Percentiles rank a stretch among this genome's conserved stretches.
These are phyloP conservation scores for Bradypodion pumilum DNA, from an alignment of 2,797 vertebrate genomes.

Conservation along the genomic window DNA sequence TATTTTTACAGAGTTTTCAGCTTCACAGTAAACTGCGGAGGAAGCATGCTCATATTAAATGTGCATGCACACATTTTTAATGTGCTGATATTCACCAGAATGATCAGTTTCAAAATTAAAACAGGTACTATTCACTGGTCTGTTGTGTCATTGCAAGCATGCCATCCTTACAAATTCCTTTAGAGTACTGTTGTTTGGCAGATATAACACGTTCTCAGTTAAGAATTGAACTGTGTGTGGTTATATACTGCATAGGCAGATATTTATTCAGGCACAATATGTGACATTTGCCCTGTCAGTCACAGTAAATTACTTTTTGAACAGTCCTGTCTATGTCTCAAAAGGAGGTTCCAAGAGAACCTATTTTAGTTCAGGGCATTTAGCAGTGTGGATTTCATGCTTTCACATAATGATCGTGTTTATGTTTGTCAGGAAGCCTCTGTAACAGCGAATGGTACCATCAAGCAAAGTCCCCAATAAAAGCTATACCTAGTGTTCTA, in stretches of 20 bases:
- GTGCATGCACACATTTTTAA: background rate
- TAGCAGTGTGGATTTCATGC: constrained; percentile 67
- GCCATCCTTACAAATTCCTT: constrained; percentile 60
- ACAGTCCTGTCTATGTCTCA: constrained; percentile 62
- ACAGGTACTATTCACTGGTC: constrained; percentile 46
- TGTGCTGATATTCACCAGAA: constrained; percentile 43
- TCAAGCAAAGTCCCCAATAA: constrained; percentile 64
- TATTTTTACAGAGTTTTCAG: constrained; percentile 31
- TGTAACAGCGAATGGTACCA: constrained; percentile 72
- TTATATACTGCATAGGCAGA: constrained; percentile 56
- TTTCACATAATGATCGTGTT: constrained; percentile 73
- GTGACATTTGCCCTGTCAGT: constrained; percentile 39
- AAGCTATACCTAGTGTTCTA: constrained; percentile 70
- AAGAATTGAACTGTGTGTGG: constrained; percentile 58
- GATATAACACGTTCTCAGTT: constrained; percentile 35
- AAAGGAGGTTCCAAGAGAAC: constrained; percentile 68
- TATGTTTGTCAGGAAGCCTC: constrained; percentile 74
- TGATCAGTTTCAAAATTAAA: constrained; percentile 59
- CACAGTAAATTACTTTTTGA: constrained; percentile 56
- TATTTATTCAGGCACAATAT: constrained; percentile 56
- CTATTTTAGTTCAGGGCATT: constrained; percentile 60
- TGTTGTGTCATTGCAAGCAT: constrained; percentile 43
- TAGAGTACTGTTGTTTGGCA: constrained; percentile 9
- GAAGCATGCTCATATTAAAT: constrained; percentile 22
- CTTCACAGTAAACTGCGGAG: constrained; percentile 41